Percentiles rank a stretch among this genome's conserved stretches.
Evolutionary conservation across 1,140 invertebrate genomes (phyloP).

Genomic region (Holotrichia oblita): DNA sequence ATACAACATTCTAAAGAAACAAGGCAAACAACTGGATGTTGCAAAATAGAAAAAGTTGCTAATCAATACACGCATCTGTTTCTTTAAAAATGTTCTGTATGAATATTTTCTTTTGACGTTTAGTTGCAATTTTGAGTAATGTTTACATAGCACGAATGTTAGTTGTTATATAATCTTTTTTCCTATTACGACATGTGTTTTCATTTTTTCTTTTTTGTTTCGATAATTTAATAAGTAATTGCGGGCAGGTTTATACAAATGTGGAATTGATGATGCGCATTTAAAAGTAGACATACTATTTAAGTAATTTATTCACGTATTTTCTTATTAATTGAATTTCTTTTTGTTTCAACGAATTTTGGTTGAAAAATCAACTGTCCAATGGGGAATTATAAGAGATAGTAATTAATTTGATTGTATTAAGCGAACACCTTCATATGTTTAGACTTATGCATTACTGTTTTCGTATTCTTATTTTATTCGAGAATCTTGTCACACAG

Average conservation of each 20-base stretch:
- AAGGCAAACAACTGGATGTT: not conserved
- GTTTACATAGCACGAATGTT: slow-evolving; percentile 30
- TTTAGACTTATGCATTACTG: no score
- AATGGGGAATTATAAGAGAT: no score
- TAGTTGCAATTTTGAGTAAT: slow-evolving; percentile 31
- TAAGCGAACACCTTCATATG: no score
- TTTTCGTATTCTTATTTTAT: no score
- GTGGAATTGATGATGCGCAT: slow-evolving; percentile 2
- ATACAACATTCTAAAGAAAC: not conserved
- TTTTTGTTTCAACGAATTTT: no score
- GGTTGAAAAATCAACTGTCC: no score
- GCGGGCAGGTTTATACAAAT: slow-evolving; percentile 21
- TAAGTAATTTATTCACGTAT: not conserved
- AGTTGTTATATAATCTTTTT: slow-evolving; percentile 17
- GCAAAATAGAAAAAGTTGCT: not conserved
- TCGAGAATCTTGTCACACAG: no score
- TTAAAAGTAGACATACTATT: not conserved
- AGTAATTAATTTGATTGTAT: no score
- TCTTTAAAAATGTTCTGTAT: slow-evolving; percentile 16
- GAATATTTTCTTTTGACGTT: slow-evolving; percentile 15
- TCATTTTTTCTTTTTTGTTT: not conserved
- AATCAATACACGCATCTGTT: not conserved
- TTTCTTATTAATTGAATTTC: no score
- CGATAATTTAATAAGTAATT: slow-evolving; percentile 17
- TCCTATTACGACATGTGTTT: not conserved